Percentiles rank a stretch among this genome's conserved stretches.
Conservation (phyloP, 2,888 invertebrate genomes). For the Cacoxenus indagator region DNA sequence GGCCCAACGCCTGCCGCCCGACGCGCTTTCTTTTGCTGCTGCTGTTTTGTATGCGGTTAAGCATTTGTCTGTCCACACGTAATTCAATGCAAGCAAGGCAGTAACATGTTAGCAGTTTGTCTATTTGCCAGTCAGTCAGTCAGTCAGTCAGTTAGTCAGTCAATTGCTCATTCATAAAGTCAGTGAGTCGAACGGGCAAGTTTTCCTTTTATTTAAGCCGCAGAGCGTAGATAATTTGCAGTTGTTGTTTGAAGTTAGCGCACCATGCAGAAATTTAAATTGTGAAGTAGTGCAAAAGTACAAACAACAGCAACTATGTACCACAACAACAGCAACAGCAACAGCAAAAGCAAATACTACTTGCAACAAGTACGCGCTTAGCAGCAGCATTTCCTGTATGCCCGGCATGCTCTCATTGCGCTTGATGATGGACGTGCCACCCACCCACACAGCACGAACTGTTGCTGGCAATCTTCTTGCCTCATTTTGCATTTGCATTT, state of each 20-base stretch:
- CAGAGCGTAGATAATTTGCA: slow-evolving; percentile 48
- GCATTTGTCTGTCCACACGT: background rate
- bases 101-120: background rate
- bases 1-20: too few relatives aligned
- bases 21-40: too few relatives aligned
- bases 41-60: background rate
- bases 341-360: background rate
- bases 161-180: background rate
- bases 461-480: background rate
- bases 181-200: slow-evolving; percentile 30
- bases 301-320: background rate
- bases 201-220: slow-evolving; percentile 62
- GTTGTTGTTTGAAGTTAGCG: slow-evolving; percentile 14
- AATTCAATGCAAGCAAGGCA: background rate
- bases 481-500: slow-evolving; percentile 4
- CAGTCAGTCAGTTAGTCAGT: slow-evolving; percentile 7
- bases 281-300: background rate
- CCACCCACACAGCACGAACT: background rate
- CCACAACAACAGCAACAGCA: background rate
- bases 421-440: background rate
- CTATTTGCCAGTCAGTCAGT: background rate
- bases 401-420: background rate
- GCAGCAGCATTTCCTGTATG: slow-evolving; percentile 5
- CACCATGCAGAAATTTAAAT: slow-evolving; percentile 1
- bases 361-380: background rate